Percentiles rank a stretch among this genome's conserved stretches.
phyloP scores from a whole-genome alignment of 1,140 invertebrate species.

The Leptinotarsa defecta region DNA sequence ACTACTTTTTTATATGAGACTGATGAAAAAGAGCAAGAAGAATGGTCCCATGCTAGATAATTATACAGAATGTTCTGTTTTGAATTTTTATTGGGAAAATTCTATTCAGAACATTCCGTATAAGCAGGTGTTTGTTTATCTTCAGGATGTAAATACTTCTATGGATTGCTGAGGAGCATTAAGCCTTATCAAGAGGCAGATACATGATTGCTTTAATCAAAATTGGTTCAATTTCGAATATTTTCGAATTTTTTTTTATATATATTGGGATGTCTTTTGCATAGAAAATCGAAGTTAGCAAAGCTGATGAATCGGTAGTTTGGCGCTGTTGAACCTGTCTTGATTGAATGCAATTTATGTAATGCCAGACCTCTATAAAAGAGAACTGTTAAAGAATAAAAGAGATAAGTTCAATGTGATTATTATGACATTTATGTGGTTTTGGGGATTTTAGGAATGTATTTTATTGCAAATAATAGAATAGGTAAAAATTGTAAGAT shows the following conservation, averaged over 20 bases:
- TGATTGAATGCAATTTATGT: no score
- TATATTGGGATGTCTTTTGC: no score
- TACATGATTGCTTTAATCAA: no score
- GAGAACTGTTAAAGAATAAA: not conserved
- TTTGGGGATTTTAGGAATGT: slow-evolving; percentile 36
- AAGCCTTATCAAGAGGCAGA: slow-evolving; percentile 38
- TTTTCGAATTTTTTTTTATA: no score
- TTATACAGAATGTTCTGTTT: slow-evolving; percentile 15
- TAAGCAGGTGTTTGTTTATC: slow-evolving; percentile 36
- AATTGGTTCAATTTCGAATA: no score
- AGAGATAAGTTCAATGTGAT: slow-evolving; percentile 42
- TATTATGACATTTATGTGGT: slow-evolving; percentile 37
- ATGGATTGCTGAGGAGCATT: slow-evolving; percentile 47
- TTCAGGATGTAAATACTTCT: slow-evolving; percentile 49
- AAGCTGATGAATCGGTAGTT: not conserved
- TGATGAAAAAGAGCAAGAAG: slow-evolving; percentile 40
- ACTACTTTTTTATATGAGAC: slow-evolving; percentile 52
- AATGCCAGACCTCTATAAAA: not conserved
- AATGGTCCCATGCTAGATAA: slow-evolving; percentile 37
- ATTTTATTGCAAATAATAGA: slow-evolving; percentile 34
- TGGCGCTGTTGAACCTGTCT: no score
- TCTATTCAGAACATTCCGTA: not conserved
- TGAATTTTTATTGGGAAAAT: slow-evolving; percentile 1
- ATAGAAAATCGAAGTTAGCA: not conserved
- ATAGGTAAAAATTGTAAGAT: slow-evolving; percentile 37